phyloP scores from a whole-genome alignment of 1,140 invertebrate species.

The Tetragnatha versicolor region DNA sequence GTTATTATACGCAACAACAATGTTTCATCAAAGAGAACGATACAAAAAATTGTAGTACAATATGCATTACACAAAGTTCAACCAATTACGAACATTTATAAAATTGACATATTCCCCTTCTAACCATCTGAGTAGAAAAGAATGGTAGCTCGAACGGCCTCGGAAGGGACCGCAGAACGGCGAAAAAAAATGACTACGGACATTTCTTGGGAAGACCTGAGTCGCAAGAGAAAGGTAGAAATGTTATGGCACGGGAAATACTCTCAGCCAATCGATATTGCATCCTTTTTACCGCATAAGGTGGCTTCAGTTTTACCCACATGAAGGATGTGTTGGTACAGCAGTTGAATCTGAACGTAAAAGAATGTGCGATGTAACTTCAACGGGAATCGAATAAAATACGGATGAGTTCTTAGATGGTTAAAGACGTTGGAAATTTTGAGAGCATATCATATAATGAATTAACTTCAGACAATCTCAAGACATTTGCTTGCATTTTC shows the following conservation, averaged over 20 bases:
- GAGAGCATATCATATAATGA: no score
- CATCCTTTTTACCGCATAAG: background rate
- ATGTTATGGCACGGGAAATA: constrained; percentile 7
- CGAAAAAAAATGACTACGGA: constrained; percentile 45
- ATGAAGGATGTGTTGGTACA: no score
- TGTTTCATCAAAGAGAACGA: constrained; percentile 2
- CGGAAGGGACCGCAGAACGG: background rate
- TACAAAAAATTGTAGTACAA: constrained; percentile 25
- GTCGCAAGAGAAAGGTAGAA: constrained; percentile 27
- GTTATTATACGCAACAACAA: constrained; percentile 22
- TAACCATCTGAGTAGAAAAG: background rate
- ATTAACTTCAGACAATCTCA: no score
- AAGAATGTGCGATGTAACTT: no score
- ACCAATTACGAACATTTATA: constrained; percentile 17
- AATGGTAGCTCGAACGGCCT: constrained; percentile 4
- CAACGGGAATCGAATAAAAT: no score
- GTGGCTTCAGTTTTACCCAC: no score
- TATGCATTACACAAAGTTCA: constrained; percentile 34
- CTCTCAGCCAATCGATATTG: background rate
- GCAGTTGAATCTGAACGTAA: no score
- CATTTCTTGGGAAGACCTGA: constrained; percentile 45
- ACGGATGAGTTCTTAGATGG: no score
- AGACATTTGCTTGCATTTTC: no score
- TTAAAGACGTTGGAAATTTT: no score
- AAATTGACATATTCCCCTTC: background rate